Evolutionary conservation across 2,888 invertebrate genomes (phyloP), one percentile per base, ranked within the genome.

Genomic region (Lasioglossum oenotherae): DNA sequence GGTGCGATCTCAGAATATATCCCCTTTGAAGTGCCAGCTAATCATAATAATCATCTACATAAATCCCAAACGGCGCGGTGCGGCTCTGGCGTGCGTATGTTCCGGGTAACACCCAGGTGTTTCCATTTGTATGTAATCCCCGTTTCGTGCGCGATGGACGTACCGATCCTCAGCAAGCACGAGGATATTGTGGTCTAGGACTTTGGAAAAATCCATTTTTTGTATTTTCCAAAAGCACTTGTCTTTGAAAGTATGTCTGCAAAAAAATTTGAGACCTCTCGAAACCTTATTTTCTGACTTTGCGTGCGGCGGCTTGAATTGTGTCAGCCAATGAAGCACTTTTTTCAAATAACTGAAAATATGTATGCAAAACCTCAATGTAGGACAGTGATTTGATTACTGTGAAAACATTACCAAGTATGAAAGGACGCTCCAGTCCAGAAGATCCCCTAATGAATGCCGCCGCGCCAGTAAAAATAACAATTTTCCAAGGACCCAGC

Each of bases 1-100:
- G 57, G n/a, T n/a, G n/a, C n/a, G 57, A 78, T 69, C 67, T 69
- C 67, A 44, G 69, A 69, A 78, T 78, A 41, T 23, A 78, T 46
- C 46, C 35, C n/a, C 41, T 4, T 38, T 8, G 69, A 49, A 38
- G 27, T 49, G 23, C 57, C n/a, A 8, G n/a, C 44, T 49, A 74
- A 57, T 74, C 74, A 80, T 64, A 74, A 67, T 74, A 60, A 57
- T 75, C 53, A 60, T 41, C 75, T 41, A 27, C 67, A 44, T 69
- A 44, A 64, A 73, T 78, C 49, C 27, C 23, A 49, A 73, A 78
- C 27, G 38, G 35, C 67, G 67, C 67, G 46, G 35, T 35, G 35
- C 35, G 4, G 57, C 67, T 35, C 67, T 8, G 67, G 23, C 14
- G 14, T 46, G 35, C 5, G 14, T 23, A 49, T 19, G 35, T 35